A percentile compares a stretch with the other conserved stretches of the same genome.
Conservation (phyloP, 2,888 invertebrate genomes). For the Saturnia pavonia region DNA sequence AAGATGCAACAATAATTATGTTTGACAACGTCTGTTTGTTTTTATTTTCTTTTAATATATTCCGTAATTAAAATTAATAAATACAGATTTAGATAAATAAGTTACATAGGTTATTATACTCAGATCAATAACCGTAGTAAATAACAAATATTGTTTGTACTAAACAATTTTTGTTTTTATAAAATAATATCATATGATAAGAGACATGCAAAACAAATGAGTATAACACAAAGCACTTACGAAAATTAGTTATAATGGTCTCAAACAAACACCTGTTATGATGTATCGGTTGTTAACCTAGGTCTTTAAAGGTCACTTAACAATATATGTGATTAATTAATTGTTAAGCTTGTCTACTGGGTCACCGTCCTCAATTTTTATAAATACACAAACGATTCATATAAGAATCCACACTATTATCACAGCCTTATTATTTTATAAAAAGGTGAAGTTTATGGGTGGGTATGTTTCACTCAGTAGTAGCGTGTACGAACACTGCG, state of each 20-base stretch:
- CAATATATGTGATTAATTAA: background rate
- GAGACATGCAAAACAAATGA: background rate
- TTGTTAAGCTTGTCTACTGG: background rate
- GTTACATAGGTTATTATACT: background rate
- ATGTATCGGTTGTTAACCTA: background rate
- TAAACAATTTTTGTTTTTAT: background rate
- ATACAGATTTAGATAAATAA: background rate
- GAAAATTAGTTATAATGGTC: background rate
- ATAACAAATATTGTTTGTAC: background rate
- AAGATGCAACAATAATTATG: too few species aligned
- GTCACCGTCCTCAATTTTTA: background rate
- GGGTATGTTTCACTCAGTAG: too few species aligned
- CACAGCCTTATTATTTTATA: too few species aligned
- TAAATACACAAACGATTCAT: background rate
- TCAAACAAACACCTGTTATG: background rate
- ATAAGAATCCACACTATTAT: too few species aligned
- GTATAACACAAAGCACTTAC: background rate
- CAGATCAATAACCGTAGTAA: background rate
- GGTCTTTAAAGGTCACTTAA: too few species aligned
- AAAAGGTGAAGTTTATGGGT: too few species aligned
- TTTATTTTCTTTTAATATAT: too few species aligned
- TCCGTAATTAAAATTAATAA: background rate
- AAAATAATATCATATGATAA: background rate
- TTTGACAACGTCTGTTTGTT: too few species aligned
- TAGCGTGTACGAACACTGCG: too few species aligned